Evolutionary conservation across 2,797 vertebrate genomes (phyloP).

Genomic region (Lutjanus campechanus): DNA sequence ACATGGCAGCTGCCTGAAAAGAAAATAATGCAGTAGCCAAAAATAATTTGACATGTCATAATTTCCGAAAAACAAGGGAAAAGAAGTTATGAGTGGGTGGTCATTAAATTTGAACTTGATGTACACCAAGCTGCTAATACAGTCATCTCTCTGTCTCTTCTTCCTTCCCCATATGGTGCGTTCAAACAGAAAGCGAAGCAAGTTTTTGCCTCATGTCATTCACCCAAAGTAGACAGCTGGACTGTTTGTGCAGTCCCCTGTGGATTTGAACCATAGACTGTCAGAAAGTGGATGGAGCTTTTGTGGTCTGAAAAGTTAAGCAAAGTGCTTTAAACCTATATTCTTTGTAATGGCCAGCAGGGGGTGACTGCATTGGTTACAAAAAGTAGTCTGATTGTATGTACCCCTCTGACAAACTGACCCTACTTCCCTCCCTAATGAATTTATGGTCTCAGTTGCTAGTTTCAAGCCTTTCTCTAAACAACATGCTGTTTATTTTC

Average conservation of each 20-base stretch:
- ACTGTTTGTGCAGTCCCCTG: background rate
- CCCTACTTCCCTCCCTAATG: no score
- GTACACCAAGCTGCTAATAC: background rate
- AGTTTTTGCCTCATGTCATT: background rate
- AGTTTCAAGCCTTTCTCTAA: no score
- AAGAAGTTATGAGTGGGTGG: background rate
- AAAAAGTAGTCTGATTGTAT: no score
- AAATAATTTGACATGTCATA: background rate
- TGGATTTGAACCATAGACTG: background rate
- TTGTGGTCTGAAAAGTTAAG: no score
- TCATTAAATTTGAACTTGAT: constrained; percentile 1
- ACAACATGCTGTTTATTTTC: no score
- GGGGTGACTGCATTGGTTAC: no score
- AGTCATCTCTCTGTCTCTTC: background rate
- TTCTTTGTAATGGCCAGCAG: no score
- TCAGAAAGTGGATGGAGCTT: no score
- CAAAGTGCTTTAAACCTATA: no score
- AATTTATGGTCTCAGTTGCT: no score
- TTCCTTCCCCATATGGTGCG: background rate
- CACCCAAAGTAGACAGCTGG: background rate
- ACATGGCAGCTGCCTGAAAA: background rate
- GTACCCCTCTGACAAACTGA: no score
- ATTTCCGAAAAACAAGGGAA: background rate
- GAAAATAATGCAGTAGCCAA: background rate
- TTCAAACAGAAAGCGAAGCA: background rate